phyloP scores from a whole-genome alignment of 2,113 vertebrate species.

The Crotophaga sulcirostris region DNA sequence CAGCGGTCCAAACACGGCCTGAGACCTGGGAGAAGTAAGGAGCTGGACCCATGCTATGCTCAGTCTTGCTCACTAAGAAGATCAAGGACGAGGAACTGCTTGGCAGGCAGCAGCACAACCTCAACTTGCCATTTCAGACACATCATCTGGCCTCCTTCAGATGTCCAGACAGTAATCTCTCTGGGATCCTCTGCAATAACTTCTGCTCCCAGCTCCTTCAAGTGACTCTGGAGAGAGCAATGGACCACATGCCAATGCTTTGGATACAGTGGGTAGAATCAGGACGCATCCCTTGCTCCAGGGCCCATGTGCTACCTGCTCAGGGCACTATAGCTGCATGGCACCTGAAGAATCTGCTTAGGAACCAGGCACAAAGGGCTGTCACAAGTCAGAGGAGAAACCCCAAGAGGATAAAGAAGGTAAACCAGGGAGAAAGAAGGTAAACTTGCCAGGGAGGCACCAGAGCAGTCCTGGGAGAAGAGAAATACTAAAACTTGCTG shows the following conservation, averaged over 20 bases:
- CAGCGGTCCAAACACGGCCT: neutral
- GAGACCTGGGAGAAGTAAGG: neutral
- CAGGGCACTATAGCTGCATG: neutral
- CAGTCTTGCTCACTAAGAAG: neutral
- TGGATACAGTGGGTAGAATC: neutral
- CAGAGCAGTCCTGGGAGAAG: neutral
- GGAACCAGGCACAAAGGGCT: neutral
- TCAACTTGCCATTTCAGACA: neutral
- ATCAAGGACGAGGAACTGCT: neutral
- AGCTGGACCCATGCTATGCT: neutral
- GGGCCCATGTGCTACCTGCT: accelerated
- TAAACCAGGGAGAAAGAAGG: too few relatives aligned
- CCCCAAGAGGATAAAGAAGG: neutral
- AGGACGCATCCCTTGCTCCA: neutral
- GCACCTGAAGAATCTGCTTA: neutral
- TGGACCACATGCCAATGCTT: neutral
- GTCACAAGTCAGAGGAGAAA: neutral
- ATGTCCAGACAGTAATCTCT: neutral
- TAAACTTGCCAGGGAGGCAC: neutral
- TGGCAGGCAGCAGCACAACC: neutral
- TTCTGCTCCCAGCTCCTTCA: neutral
- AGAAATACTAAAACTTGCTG: neutral
- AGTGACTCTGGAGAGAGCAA: neutral
- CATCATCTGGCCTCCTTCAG: neutral
- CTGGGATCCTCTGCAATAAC: neutral